These are phyloP conservation scores for Rugalucina vietnamica DNA, from an alignment of 2,888 invertebrate species.

Conservation along the genomic window DNA sequence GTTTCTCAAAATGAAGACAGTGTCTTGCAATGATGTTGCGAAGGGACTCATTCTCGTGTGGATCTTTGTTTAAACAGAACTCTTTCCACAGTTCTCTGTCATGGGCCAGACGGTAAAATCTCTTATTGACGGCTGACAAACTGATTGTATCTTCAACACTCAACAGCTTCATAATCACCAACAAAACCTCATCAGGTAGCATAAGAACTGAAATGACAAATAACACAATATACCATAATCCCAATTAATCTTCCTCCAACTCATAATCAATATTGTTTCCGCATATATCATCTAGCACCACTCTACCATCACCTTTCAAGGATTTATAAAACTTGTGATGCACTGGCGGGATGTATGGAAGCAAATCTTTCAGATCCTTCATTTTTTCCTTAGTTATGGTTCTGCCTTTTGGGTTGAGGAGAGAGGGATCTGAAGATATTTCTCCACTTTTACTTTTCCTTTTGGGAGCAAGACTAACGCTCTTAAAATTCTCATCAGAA, in stretches of 20 bases:
- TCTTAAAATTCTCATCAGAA: not conserved
- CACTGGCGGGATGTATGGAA: not conserved
- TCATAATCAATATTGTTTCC: not conserved
- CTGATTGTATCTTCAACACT: not conserved
- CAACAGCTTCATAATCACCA: not conserved
- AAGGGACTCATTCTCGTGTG: not conserved
- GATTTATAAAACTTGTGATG: constrained; percentile 1
- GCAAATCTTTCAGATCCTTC: not conserved
- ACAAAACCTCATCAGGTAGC: not conserved
- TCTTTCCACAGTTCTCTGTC: not conserved
- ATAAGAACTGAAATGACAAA: constrained; percentile 2
- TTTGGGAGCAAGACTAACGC: not conserved
- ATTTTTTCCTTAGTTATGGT: not conserved
- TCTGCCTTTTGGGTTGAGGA: not conserved
- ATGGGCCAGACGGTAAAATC: not conserved
- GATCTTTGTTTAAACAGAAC: not conserved
- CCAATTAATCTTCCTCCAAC: not conserved
- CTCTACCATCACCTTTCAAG: not conserved
- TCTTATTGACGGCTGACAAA: not conserved
- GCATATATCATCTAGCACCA: not conserved
- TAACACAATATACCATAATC: not conserved
- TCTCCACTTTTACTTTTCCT: not conserved
- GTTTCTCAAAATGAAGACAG: constrained; percentile 3
- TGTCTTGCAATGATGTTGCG: not conserved
- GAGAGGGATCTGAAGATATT: not conserved